Evolutionary conservation across 2,797 vertebrate species (phyloP).

Genomic region (Petrocephalus sullivani): DNA sequence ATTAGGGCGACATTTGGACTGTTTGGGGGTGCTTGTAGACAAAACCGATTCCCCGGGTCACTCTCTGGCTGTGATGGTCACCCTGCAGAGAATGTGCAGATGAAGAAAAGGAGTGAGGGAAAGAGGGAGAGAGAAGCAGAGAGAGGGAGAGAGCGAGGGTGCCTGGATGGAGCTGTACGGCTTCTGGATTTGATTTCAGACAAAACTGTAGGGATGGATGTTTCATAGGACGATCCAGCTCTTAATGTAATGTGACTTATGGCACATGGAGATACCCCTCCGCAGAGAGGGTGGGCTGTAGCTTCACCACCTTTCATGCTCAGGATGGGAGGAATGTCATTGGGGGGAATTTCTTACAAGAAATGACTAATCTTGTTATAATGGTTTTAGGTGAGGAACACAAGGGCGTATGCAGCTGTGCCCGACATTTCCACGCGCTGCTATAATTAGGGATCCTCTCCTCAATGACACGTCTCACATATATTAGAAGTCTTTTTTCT

Average conservation of each 20-base stretch:
- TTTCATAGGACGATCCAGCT: neutral
- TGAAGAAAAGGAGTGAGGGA: neutral
- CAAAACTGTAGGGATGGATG: neutral
- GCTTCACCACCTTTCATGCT: slow-evolving; percentile 7
- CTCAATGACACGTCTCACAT: neutral
- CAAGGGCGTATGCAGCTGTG: neutral
- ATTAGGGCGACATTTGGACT: neutral
- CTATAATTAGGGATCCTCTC: slow-evolving; percentile 6
- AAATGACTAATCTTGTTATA: slow-evolving; percentile 16
- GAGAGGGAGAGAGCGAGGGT: neutral
- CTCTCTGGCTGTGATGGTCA: neutral
- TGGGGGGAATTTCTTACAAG: neutral
- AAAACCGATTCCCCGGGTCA: neutral
- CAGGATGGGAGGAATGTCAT: slow-evolving; percentile 7
- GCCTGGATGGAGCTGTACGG: neutral
- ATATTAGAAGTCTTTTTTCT: neutral
- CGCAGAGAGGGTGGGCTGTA: neutral
- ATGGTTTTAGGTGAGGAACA: slow-evolving; percentile 7
- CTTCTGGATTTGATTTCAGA: neutral
- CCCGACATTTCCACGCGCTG: neutral
- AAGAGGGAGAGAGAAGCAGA: no score
- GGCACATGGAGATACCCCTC: neutral
- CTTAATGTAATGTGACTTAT: neutral
- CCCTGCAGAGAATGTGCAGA: neutral
- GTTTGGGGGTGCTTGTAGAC: neutral